Percentiles rank a stretch among this genome's conserved stretches.
Conservation (phyloP, 1,140 invertebrate species). For the Venustaconcha ellipsiformis region DNA sequence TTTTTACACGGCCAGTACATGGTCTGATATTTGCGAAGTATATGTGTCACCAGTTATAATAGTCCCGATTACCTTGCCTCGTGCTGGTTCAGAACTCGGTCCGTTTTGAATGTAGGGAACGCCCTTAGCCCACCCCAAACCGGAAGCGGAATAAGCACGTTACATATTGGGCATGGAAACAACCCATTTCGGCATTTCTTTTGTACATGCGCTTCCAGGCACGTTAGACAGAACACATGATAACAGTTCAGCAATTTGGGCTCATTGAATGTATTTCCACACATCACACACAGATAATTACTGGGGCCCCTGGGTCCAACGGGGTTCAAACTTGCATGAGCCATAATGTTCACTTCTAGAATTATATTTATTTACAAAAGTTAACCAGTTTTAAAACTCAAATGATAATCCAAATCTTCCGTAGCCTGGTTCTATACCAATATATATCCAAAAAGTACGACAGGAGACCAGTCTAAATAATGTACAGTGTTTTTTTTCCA, state of each 20-base stretch:
- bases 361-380: too few species aligned
- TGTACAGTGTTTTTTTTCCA: too few species aligned
- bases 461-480: too few species aligned
- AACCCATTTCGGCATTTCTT: conserved; percentile 19
- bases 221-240: conserved; percentile 25
- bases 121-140: conserved; percentile 29
- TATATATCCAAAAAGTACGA: too few species aligned
- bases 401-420: too few species aligned
- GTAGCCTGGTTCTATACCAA: too few species aligned
- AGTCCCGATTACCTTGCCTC: too few species aligned
- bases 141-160: conserved; percentile 33
- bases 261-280: conserved; percentile 5
- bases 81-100: too few species aligned
- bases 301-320: conserved; percentile 17
- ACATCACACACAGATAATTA: conserved; percentile 26
- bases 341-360: not conserved
- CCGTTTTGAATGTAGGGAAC: conserved; percentile 7
- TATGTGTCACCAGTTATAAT: too few species aligned
- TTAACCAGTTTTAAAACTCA: too few species aligned
- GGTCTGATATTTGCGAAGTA: too few species aligned
- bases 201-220: conserved; percentile 20
- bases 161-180: conserved; percentile 31
- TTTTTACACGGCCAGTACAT: too few species aligned
- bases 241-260: conserved; percentile 31
- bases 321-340: conserved; percentile 7